Evolutionary conservation across 1,140 invertebrate species (phyloP).

Genomic region (Metaphire vulgaris): DNA sequence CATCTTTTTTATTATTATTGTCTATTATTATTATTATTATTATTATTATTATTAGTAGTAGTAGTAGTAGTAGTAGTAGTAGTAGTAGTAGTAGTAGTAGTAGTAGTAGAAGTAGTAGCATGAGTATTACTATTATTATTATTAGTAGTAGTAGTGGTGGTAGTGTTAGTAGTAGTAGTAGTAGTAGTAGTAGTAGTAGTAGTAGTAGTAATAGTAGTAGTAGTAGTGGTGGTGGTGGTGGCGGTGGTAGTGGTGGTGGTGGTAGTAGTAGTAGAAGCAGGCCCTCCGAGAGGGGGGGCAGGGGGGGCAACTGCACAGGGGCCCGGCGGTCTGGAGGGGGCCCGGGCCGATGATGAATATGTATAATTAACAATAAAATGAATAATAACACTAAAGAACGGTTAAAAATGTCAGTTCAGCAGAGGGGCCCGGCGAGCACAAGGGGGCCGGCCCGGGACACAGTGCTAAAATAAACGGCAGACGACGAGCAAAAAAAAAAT

Average conservation of each 20-base stretch:
- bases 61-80: constrained; percentile 2
- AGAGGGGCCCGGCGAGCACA: too few species aligned
- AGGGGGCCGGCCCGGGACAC: too few species aligned
- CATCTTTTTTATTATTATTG: too few species aligned
- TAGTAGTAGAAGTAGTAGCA: not conserved
- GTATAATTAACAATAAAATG: too few species aligned
- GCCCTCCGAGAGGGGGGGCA: not conserved
- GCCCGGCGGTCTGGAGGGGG: too few species aligned
- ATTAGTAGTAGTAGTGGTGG: not conserved
- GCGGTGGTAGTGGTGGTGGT: not conserved
- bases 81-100: constrained; percentile 2
- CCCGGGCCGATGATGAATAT: too few species aligned
- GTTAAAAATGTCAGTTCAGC: too few species aligned
- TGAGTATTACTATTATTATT: not conserved
- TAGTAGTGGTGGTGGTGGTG: not conserved
- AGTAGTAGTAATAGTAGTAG: not conserved
- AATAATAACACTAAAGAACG: too few species aligned
- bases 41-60: not conserved
- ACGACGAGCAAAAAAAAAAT: too few species aligned
- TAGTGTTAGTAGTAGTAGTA: not conserved
- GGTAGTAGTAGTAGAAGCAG: not conserved
- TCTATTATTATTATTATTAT: not conserved
- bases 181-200: constrained; percentile 2
- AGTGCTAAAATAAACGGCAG: too few species aligned
- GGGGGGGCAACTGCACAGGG: not conserved